Evolutionary conservation across 2,797 vertebrate species (phyloP), one percentile per base, ranked within the genome.

Genomic region (Hippoglossus hippoglossus): DNA sequence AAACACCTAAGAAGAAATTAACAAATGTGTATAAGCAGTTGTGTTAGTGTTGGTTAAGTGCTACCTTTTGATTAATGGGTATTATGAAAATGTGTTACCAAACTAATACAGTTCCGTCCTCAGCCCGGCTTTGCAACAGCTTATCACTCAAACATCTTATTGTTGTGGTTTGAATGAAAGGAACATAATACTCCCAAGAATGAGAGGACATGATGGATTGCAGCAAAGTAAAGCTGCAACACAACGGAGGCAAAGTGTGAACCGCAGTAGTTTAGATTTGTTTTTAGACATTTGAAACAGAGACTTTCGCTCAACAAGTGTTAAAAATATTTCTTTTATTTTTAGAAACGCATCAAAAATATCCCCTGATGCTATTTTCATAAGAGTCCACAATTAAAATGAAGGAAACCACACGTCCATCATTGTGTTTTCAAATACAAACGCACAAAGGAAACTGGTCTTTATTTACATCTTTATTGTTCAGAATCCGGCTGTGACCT

Each of bases 311-410:
- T 70, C n/a, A 19, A 15, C 21, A 22, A 13, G 6, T 12, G 50
- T 47, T 18, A 67, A 54, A 71, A 55, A 52, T 10, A 24, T 16
- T 6, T 49, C 13, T 70, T 46, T 31, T 2, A 71, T 57, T 71
- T 67, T 63, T 46, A 67, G 24, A 59, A 49, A 49, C 22, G 6
- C 5, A 46, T 55, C 13, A 19, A 9, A 72, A 69, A 67, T 74
- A 47, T 41, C 39, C 39, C 1, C 13, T 2, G 31, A 41, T 41
- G 39, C 39, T 41, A 41, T 41, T 41, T 41, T 16, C 15, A 41
- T 16, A 41, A 41, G 39, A 16, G 13, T 16, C 39, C 39, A 13
- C 12, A 16, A 5, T 5, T 41, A 41, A 16, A 41, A 41, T 3
- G 4, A 13, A 16, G 39, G 39, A 13, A 41, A 5, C 39, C 15